Evolutionary conservation across 2,113 vertebrate genomes (phyloP).

Genomic region (Scalopus aquaticus): DNA sequence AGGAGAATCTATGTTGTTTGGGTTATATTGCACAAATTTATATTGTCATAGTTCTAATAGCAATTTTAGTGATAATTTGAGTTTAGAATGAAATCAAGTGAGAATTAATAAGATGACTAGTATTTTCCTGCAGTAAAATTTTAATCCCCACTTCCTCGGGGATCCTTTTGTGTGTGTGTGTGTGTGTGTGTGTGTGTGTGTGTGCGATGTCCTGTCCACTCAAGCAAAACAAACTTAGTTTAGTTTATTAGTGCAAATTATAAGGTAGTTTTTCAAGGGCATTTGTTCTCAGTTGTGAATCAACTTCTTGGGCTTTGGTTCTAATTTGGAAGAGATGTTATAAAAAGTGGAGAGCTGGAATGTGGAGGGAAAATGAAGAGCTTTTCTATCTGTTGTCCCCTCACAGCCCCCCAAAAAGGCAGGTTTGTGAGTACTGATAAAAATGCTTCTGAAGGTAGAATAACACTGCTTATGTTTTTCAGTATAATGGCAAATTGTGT

Average conservation of each 20-base stretch:
- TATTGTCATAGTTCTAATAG: not conserved
- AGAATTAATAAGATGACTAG: not conserved
- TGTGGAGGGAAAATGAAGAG: too few relatives aligned
- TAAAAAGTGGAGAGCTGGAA: too few relatives aligned
- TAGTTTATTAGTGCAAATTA: conserved; percentile 9
- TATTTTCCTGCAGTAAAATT: conserved; percentile 11
- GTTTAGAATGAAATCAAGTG: not conserved
- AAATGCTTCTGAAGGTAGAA: not conserved
- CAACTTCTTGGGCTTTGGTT: too few relatives aligned
- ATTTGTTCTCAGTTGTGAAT: too few relatives aligned
- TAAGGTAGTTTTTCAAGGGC: not conserved
- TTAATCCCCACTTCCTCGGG: not conserved
- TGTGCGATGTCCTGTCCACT: too few relatives aligned
- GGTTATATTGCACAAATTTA: not conserved
- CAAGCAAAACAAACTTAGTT: not conserved
- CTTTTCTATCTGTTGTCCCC: too few relatives aligned
- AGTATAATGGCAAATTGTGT: not conserved
- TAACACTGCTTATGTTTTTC: not conserved
- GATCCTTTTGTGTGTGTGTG: not conserved
- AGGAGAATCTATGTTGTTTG: not conserved
- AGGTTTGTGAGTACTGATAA: not conserved
- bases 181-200: not conserved
- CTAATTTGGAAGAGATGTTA: too few relatives aligned
- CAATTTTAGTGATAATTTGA: not conserved
- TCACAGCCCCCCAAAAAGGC: too few relatives aligned